Evolutionary conservation across 2,113 vertebrate species (phyloP).

Genomic region (Macroglossus sobrinus): DNA sequence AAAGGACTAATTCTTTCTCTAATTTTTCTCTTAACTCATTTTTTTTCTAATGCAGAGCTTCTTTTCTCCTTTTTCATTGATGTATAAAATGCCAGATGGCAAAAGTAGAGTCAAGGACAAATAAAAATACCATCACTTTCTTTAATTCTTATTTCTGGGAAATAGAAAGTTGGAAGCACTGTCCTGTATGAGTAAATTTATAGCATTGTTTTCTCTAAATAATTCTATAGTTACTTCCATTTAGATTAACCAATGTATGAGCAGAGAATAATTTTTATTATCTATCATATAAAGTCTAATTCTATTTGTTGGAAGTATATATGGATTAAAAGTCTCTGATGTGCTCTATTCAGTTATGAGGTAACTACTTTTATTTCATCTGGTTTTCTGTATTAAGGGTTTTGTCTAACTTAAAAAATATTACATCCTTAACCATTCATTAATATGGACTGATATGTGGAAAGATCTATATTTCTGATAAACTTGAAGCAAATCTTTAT

Average conservation of each 20-base stretch:
- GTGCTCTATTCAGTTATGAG: not conserved
- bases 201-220: not conserved
- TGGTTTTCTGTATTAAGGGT: not conserved
- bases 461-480: constrained; percentile 14
- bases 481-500: not conserved
- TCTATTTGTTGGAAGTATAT: not conserved
- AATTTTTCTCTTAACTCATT: not conserved
- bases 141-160: constrained; percentile 4
- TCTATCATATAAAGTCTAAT: not conserved
- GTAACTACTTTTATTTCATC: constrained; percentile 1
- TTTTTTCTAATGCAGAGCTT: not conserved
- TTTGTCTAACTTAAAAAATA: constrained; percentile 22
- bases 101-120: not conserved
- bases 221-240: not conserved
- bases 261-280: constrained; percentile 22
- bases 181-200: not conserved
- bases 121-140: not conserved
- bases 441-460: not conserved
- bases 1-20: not conserved
- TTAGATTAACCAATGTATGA: constrained; percentile 11
- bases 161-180: not conserved
- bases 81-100: not conserved
- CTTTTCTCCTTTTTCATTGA: not conserved
- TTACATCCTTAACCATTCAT: not conserved
- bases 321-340: constrained; percentile 24